Evolutionary conservation across 2,888 invertebrate genomes (phyloP).

Genomic region (Ophioninae sp.): DNA sequence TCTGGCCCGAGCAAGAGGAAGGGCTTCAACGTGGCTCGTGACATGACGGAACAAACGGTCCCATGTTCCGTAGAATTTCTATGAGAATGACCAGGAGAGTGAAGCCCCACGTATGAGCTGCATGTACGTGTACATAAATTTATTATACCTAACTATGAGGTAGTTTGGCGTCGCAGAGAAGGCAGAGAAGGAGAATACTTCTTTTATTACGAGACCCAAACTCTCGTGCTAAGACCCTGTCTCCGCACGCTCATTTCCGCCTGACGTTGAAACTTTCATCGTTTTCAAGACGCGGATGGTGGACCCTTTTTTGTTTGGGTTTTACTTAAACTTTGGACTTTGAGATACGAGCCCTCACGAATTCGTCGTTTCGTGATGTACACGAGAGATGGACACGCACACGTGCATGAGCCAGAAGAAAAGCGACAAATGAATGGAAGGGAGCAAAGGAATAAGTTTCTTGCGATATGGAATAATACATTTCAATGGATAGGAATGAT

Average conservation of each 20-base stretch:
- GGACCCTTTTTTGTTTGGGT: conserved; percentile 59
- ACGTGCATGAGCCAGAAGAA: conserved; percentile 1
- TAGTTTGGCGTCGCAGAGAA: conserved; percentile 18
- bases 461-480: conserved; percentile 44
- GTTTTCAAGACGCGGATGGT: conserved; percentile 55
- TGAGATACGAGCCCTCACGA: conserved; percentile 56
- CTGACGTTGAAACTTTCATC: conserved; percentile 63
- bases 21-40: conserved; percentile 65
- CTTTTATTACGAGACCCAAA: conserved; percentile 21
- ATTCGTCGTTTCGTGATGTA: conserved; percentile 4
- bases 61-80: conserved; percentile 71
- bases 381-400: conserved; percentile 11
- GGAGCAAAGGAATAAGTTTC: conserved; percentile 33
- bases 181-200: conserved; percentile 31
- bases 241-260: conserved; percentile 57
- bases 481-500: conserved; percentile 57
- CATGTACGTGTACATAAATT: conserved; percentile 20
- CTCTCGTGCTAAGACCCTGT: conserved; percentile 30
- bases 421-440: conserved; percentile 45
- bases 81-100: conserved; percentile 65
- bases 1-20: neutral
- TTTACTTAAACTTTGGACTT: conserved; percentile 65
- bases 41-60: conserved; percentile 65
- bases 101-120: conserved; percentile 11
- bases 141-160: conserved; percentile 8